Conservation (phyloP, 2,113 vertebrate species). For the Xerus inauris region DNA sequence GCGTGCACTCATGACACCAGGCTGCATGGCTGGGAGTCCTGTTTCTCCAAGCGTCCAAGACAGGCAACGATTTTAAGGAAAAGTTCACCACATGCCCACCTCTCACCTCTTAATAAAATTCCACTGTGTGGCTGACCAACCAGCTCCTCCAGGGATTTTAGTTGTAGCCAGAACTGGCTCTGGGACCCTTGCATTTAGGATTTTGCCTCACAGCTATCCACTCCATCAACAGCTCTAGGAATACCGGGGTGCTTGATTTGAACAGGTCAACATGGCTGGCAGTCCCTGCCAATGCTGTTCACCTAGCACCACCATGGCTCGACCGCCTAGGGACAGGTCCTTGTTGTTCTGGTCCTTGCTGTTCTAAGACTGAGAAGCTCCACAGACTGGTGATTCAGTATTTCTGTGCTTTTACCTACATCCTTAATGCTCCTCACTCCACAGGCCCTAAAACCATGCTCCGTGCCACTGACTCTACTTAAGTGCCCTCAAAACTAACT, state of each 20-base stretch:
- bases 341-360: not conserved
- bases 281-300: not conserved
- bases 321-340: not conserved
- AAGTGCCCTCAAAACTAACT: not conserved
- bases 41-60: not conserved
- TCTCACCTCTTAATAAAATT: rapidly evolving
- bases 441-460: not conserved
- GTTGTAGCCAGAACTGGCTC: rapidly evolving
- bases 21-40: rapidly evolving
- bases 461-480: rapidly evolving
- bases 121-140: rapidly evolving
- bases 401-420: not conserved
- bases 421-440: no score
- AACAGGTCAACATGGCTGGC: rapidly evolving
- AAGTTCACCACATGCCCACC: rapidly evolving
- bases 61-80: rapidly evolving
- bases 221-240: no score
- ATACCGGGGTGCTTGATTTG: no score
- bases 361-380: not conserved
- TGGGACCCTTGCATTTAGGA: rapidly evolving
- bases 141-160: rapidly evolving
- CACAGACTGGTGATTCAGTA: rapidly evolving
- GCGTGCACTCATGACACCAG: not conserved
- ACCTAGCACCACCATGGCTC: rapidly evolving
- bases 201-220: rapidly evolving